Percentiles rank a stretch among this genome's conserved stretches.
Conservation (phyloP, 1,140 invertebrate genomes). For the Drosophila grimshawi region DNA sequence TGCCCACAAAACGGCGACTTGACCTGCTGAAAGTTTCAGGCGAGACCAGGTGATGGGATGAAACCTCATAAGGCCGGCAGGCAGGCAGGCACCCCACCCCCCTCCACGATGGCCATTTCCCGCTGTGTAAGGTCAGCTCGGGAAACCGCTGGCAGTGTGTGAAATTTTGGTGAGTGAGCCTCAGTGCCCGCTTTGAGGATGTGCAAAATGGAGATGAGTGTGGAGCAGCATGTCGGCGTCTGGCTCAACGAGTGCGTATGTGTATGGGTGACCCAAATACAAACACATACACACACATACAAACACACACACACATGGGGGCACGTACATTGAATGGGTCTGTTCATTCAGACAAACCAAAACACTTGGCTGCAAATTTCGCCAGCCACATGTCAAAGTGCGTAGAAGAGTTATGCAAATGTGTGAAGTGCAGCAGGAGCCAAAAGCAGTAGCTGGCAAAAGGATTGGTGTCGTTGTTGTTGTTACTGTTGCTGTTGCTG, state of each 20-base stretch:
- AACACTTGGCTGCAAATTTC: constrained; percentile 52
- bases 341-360: constrained; percentile 55
- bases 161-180: constrained; percentile 50
- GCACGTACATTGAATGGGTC: constrained; percentile 25
- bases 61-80: constrained; percentile 58
- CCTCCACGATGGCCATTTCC: constrained; percentile 18
- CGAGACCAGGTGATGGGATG: constrained; percentile 52
- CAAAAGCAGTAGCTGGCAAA: constrained; percentile 29
- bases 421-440: constrained; percentile 55
- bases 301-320: constrained; percentile 17
- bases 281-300: constrained; percentile 24
- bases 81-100: neutral
- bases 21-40: constrained; percentile 72
- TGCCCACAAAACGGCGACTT: constrained; percentile 56
- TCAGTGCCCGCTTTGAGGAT: constrained; percentile 24
- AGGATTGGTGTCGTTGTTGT: constrained; percentile 44
- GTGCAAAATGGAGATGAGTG: constrained; percentile 37
- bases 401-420: constrained; percentile 79
- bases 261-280: constrained; percentile 74
- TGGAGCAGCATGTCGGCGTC: constrained; percentile 42
- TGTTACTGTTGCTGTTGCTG: constrained; percentile 6
- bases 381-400: constrained; percentile 76
- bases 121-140: constrained; percentile 73
- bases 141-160: constrained; percentile 62
- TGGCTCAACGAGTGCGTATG: constrained; percentile 45